Percentiles rank a stretch among this genome's conserved stretches.
phyloP scores from a whole-genome alignment of 2,797 vertebrate species.

The Hyperoplus immaculatus region DNA sequence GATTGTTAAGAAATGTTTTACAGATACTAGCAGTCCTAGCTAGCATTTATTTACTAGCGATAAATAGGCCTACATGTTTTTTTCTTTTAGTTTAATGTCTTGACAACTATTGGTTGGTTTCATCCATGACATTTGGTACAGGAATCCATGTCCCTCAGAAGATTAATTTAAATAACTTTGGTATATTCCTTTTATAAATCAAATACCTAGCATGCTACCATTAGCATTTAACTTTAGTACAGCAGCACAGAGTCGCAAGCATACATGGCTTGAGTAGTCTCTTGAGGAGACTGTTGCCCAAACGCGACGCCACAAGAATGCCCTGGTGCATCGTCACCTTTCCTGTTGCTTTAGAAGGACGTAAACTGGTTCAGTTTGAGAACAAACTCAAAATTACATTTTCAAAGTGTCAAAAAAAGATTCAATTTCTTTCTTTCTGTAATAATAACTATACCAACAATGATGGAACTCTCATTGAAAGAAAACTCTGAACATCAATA shows the following conservation, averaged over 20 bases:
- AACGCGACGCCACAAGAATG: slow-evolving; percentile 1
- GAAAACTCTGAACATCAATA: slow-evolving; percentile 73
- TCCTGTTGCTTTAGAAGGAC: slow-evolving; percentile 42
- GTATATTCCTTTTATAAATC: too few species aligned
- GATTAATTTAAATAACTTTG: not conserved
- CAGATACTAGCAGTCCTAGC: not conserved
- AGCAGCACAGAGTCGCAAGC: not conserved
- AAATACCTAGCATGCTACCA: not conserved
- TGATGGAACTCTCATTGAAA: slow-evolving; percentile 54
- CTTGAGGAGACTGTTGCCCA: slow-evolving; percentile 41
- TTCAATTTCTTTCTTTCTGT: slow-evolving; percentile 29
- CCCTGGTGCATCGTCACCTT: slow-evolving; percentile 11
- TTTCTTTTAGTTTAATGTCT: not conserved
- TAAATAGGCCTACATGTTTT: too few species aligned
- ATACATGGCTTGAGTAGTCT: not conserved
- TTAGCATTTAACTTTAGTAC: not conserved
- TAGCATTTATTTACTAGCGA: too few species aligned
- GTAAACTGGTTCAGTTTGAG: slow-evolving; percentile 30
- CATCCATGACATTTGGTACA: not conserved
- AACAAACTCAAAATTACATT: slow-evolving; percentile 33
- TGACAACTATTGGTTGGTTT: not conserved
- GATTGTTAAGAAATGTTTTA: not conserved
- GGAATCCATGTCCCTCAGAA: not conserved
- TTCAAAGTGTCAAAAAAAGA: slow-evolving; percentile 56
- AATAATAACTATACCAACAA: slow-evolving; percentile 58